A percentile compares a stretch with the other conserved stretches of the same genome.
Evolutionary conservation across 2,113 vertebrate genomes (phyloP).

Genomic region (Nanger granti): DNA sequence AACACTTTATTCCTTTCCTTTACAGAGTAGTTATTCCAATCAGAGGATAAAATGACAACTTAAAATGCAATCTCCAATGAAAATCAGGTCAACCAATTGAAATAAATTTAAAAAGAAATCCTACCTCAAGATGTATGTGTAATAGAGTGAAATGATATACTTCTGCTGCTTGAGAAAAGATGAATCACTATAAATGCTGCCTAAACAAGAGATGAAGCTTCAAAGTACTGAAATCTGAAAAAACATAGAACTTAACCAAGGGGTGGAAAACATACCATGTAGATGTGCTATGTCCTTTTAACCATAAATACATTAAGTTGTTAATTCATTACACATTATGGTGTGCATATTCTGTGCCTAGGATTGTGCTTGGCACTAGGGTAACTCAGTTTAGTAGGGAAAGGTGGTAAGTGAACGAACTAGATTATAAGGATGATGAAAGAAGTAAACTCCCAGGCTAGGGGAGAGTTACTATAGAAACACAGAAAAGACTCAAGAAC

Average conservation of each 20-base stretch:
- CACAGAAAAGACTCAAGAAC: background rate
- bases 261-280: background rate
- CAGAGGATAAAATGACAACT: constrained; percentile 53
- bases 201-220: constrained; percentile 22
- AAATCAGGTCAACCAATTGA: constrained; percentile 46
- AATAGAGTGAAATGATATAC: constrained; percentile 37
- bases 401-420: background rate
- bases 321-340: background rate
- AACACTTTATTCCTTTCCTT: constrained; percentile 48
- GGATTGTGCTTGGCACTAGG: background rate
- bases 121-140: constrained; percentile 25
- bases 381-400: background rate
- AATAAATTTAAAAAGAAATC: constrained; percentile 53
- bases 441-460: background rate
- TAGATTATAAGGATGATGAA: background rate
- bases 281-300: background rate
- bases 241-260: background rate
- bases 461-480: background rate
- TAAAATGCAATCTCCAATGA: constrained; percentile 46
- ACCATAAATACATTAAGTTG: background rate
- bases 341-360: background rate
- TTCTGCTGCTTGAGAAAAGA: constrained; percentile 38
- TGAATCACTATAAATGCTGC: background rate
- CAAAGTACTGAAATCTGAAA: constrained; percentile 22
- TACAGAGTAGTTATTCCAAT: constrained; percentile 45